Evolutionary conservation across 2,888 invertebrate species (phyloP).

Genomic region (Papilio protenor): DNA sequence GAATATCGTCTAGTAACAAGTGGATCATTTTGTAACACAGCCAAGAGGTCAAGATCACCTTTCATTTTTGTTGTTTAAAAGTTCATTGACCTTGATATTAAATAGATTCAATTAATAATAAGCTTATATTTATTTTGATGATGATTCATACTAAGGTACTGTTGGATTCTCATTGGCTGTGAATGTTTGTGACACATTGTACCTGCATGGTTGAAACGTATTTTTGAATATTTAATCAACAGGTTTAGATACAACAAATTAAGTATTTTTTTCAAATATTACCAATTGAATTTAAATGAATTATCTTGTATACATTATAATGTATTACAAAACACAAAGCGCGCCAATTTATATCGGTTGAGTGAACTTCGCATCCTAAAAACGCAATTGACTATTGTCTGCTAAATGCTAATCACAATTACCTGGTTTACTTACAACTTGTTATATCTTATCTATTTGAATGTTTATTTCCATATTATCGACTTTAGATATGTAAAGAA

Average conservation of each 20-base stretch:
- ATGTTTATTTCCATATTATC: slow-evolving; percentile 26
- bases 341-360: slow-evolving; percentile 13
- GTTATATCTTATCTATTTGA: slow-evolving; percentile 30
- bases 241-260: neutral
- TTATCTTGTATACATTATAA: no score
- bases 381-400: slow-evolving; percentile 24
- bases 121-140: neutral
- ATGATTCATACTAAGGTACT: neutral
- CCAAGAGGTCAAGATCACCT: slow-evolving; percentile 33
- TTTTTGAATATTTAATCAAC: neutral
- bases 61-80: slow-evolving; percentile 29
- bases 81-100: slow-evolving; percentile 25
- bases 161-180: neutral
- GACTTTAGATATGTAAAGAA: slow-evolving; percentile 17
- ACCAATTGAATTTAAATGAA: no score
- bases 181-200: neutral
- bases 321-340: slow-evolving; percentile 10
- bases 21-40: slow-evolving; percentile 18
- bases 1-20: slow-evolving; percentile 12
- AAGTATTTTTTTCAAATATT: neutral
- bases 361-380: slow-evolving; percentile 28
- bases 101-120: slow-evolving; percentile 24
- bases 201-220: neutral
- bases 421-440: slow-evolving; percentile 30
- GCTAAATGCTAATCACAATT: slow-evolving; percentile 18